Percentiles rank a stretch among this genome's conserved stretches.
phyloP scores from a whole-genome alignment of 2,113 vertebrate species.

The Alexandromys fortis region DNA sequence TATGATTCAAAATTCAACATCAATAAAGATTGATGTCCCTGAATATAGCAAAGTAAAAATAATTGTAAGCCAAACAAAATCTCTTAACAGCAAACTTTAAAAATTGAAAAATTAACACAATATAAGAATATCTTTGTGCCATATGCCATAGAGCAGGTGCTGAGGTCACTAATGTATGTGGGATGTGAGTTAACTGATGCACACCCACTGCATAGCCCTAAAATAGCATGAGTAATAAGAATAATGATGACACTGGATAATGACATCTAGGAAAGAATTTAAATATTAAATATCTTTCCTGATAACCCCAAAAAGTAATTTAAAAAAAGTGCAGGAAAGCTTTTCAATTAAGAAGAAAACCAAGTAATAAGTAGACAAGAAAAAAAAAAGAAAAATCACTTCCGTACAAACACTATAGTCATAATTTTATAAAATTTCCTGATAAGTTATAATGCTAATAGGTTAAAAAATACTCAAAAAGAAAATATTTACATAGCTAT shows the following conservation, averaged over 20 bases:
- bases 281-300: not conserved
- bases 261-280: slow-evolving; percentile 17
- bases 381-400: slow-evolving; percentile 13
- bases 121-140: not conserved
- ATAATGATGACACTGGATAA: not conserved
- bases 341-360: slow-evolving; percentile 15
- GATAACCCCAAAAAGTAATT: not conserved
- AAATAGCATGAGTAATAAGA: not conserved
- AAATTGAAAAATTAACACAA: not conserved
- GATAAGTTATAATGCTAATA: slow-evolving; percentile 6
- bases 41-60: not conserved
- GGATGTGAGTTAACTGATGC: not conserved
- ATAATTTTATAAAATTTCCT: not conserved
- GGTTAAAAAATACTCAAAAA: not conserved
- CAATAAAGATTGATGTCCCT: not conserved
- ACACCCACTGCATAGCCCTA: not conserved
- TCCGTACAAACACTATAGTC: not conserved
- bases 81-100: not conserved
- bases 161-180: not conserved
- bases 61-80: not conserved
- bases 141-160: not conserved
- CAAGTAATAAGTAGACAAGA: not conserved
- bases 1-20: not conserved
- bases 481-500: not conserved
- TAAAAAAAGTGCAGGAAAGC: not conserved